phyloP scores from a whole-genome alignment of 2,888 invertebrate genomes.

The Ceriagrion tenellum region DNA sequence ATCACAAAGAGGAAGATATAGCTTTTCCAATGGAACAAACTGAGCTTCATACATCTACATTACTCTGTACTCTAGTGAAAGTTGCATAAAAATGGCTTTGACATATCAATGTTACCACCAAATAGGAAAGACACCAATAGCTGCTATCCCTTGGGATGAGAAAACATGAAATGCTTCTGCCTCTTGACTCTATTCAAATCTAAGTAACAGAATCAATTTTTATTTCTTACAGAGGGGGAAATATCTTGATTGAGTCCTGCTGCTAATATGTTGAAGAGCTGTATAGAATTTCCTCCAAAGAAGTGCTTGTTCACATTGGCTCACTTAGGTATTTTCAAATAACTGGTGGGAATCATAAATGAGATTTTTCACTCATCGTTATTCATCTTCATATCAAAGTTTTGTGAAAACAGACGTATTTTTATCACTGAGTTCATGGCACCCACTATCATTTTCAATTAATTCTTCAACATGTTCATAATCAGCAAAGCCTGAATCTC shows the following conservation, averaged over 20 bases:
- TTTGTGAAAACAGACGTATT: conserved; percentile 9
- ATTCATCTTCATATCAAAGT: conserved; percentile 20
- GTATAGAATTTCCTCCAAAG: neutral
- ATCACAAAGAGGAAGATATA: too few relatives aligned
- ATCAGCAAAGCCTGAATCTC: conserved; percentile 61
- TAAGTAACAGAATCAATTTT: neutral
- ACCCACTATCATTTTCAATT: neutral
- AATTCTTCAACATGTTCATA: conserved; percentile 53
- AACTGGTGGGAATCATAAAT: conserved; percentile 1
- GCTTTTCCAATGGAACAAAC: too few relatives aligned
- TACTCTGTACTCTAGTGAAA: too few relatives aligned
- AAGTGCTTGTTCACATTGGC: neutral
- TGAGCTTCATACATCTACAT: too few relatives aligned
- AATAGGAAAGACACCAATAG: too few relatives aligned
- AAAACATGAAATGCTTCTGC: neutral
- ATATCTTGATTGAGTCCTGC: neutral
- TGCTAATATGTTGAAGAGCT: neutral
- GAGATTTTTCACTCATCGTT: neutral
- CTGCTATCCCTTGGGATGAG: neutral
- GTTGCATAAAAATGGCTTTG: too few relatives aligned
- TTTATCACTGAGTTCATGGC: conserved; percentile 11
- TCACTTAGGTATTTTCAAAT: neutral
- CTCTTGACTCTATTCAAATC: neutral
- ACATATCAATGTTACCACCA: too few relatives aligned
- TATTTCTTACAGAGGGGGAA: neutral